phyloP scores from a whole-genome alignment of 2,797 vertebrate genomes.

The Acipenser ruthenus region DNA sequence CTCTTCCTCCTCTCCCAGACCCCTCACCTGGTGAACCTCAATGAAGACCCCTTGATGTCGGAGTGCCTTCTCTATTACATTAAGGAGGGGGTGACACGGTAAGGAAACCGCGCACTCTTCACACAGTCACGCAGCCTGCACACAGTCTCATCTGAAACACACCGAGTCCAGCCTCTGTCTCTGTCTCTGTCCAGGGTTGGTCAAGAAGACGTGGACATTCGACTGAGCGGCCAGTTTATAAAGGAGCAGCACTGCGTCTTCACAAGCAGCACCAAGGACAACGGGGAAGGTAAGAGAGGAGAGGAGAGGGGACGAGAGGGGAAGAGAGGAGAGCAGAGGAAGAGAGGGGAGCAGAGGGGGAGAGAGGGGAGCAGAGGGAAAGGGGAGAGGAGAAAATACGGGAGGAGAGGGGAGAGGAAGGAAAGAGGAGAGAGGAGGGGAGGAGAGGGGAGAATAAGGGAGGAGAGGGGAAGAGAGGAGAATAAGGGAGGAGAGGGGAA shows the following conservation, averaged over 20 bases:
- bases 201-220: constrained; percentile 76
- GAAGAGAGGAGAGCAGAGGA: too few species aligned
- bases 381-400: too few species aligned
- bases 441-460: too few species aligned
- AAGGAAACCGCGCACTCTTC: neutral
- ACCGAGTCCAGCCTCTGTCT: neutral
- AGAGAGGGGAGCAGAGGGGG: too few species aligned
- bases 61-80: constrained; percentile 85
- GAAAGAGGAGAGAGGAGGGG: too few species aligned
- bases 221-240: constrained; percentile 77
- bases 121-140: neutral
- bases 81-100: constrained; percentile 79
- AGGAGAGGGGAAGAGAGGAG: constrained; percentile 30
- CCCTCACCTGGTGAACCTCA: constrained; percentile 81
- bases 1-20: constrained; percentile 47
- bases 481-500: too few species aligned
- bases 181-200: constrained; percentile 57
- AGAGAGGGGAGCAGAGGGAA: too few species aligned
- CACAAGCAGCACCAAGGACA: constrained; percentile 57
- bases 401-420: too few species aligned
- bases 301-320: too few species aligned
- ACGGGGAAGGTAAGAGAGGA: constrained; percentile 65
- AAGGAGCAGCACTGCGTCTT: constrained; percentile 77
- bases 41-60: constrained; percentile 82
- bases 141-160: neutral